phyloP scores from a whole-genome alignment of 2,888 invertebrate genomes.

The Hybos culiciformis region DNA sequence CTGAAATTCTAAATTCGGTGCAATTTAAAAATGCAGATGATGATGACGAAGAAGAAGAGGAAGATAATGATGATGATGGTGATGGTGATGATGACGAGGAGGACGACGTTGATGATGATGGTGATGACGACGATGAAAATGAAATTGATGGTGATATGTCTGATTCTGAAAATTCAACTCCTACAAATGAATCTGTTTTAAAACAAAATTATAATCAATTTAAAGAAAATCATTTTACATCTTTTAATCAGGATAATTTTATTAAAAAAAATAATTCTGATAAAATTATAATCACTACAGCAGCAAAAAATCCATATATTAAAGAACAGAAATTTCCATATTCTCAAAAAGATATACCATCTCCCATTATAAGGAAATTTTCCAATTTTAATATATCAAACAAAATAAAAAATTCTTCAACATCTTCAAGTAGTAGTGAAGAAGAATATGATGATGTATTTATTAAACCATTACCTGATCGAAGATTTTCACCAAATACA shows the following conservation, averaged over 20 bases:
- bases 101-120: conserved; percentile 20
- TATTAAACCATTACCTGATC: not conserved
- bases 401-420: not conserved
- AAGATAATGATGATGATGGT: not conserved
- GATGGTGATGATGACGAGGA: conserved; percentile 17
- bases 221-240: not conserved
- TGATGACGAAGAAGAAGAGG: not conserved
- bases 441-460: not conserved
- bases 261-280: not conserved
- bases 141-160: not conserved
- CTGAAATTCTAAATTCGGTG: too few species aligned
- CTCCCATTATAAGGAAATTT: not conserved
- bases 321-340: not conserved
- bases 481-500: not conserved
- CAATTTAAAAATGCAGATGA: not conserved
- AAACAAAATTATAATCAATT: not conserved
- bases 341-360: not conserved
- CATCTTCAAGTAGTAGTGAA: not conserved
- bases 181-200: conserved; percentile 1
- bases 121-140: conserved; percentile 14
- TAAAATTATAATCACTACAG: not conserved
- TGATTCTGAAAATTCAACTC: not conserved
- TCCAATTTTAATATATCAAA: not conserved
- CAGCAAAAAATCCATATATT: conserved; percentile 4
- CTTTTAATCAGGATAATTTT: not conserved